Conservation (phyloP, 2,113 vertebrate species). For the Cochlearius cochlearius region DNA sequence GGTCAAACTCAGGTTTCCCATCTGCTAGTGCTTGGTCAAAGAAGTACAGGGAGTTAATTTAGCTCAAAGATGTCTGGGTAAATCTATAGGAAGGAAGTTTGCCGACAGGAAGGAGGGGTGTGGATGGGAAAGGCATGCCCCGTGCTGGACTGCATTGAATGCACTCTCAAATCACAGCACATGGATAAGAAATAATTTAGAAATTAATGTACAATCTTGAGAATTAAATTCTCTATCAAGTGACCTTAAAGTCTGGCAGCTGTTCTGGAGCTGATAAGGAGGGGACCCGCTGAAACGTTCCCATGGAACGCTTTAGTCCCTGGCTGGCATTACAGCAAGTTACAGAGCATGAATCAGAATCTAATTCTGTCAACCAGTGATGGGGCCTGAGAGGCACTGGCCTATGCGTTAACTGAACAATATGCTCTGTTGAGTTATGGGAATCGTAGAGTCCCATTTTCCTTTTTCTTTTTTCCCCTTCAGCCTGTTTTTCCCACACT, state of each 20-base stretch:
- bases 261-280: slow-evolving; percentile 76
- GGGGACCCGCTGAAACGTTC: slow-evolving; percentile 60
- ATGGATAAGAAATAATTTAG: slow-evolving; percentile 74
- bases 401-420: slow-evolving; percentile 47
- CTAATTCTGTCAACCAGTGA: slow-evolving; percentile 78
- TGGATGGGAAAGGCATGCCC: slow-evolving; percentile 73
- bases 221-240: slow-evolving; percentile 73
- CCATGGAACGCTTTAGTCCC: slow-evolving; percentile 76
- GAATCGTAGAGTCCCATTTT: slow-evolving; percentile 46
- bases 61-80: slow-evolving; percentile 71
- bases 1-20: slow-evolving; percentile 28
- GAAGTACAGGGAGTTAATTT: slow-evolving; percentile 23
- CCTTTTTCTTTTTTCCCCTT: not conserved
- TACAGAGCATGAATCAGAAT: slow-evolving; percentile 81
- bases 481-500: slow-evolving; percentile 45
- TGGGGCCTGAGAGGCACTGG: slow-evolving; percentile 69
- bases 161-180: slow-evolving; percentile 43
- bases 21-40: not conserved
- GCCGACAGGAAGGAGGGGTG: slow-evolving; percentile 75
- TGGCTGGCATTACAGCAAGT: slow-evolving; percentile 73
- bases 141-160: slow-evolving; percentile 46
- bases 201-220: slow-evolving; percentile 75
- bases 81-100: slow-evolving; percentile 76
- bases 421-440: slow-evolving; percentile 71
- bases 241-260: slow-evolving; percentile 73